Conservation (phyloP, 2,113 vertebrate species). For the Callaeas wilsoni region DNA sequence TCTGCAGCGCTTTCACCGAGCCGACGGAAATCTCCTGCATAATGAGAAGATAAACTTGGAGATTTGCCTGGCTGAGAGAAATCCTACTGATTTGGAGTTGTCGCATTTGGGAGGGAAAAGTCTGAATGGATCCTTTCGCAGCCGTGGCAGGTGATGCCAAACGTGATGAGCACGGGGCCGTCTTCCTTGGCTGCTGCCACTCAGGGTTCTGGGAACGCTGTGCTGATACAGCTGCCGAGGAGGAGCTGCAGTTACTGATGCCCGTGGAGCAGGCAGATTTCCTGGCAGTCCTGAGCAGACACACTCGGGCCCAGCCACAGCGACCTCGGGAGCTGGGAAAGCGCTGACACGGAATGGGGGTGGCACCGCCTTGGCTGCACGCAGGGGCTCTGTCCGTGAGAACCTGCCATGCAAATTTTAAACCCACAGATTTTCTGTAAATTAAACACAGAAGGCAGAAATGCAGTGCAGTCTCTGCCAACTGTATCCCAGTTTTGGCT, state of each 20-base stretch:
- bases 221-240: neutral
- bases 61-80: neutral
- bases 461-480: neutral
- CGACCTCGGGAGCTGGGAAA: neutral
- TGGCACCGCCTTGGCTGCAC: fast-evolving
- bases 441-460: neutral
- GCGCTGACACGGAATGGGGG: fast-evolving
- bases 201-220: fast-evolving
- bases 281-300: neutral
- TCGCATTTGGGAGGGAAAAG: fast-evolving
- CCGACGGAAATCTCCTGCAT: neutral
- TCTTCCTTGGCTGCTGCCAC: neutral
- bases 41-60: neutral
- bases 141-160: neutral
- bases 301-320: fast-evolving
- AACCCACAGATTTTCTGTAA: neutral
- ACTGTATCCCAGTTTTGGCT: neutral
- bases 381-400: too few species aligned
- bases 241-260: fast-evolving
- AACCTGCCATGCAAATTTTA: fast-evolving
- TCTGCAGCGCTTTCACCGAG: neutral
- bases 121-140: neutral
- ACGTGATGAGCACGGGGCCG: fast-evolving
- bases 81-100: neutral
- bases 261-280: fast-evolving